These are phyloP conservation scores for Danio jaintianensis DNA, from an alignment of 2,797 vertebrate species.

Conservation along the genomic window DNA sequence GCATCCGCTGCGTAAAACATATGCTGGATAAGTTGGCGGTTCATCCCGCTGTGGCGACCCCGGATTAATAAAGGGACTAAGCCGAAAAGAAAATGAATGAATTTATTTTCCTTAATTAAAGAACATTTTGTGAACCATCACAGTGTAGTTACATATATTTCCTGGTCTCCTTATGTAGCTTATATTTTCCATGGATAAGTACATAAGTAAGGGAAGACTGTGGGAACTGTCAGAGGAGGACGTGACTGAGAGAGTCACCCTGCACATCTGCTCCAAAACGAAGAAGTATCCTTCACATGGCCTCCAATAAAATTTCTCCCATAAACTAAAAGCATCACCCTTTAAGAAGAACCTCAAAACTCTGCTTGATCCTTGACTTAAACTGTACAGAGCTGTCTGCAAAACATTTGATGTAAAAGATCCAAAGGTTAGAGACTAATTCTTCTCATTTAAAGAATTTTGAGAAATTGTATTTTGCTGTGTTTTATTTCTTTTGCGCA, in stretches of 20 bases:
- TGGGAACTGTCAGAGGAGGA: constrained; percentile 87
- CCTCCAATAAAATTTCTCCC: neutral
- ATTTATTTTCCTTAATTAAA: too few species aligned
- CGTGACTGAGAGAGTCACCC: constrained; percentile 82
- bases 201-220: constrained; percentile 81
- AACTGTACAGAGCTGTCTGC: constrained; percentile 83
- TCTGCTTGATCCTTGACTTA: constrained; percentile 77
- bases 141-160: neutral
- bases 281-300: constrained; percentile 90
- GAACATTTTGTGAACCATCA: neutral
- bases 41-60: too few species aligned
- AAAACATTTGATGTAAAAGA: constrained; percentile 89
- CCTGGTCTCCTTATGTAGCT: constrained; percentile 73
- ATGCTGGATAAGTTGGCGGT: too few species aligned
- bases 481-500: neutral
- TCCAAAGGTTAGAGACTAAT: constrained; percentile 83
- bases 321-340: neutral
- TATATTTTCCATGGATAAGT: constrained; percentile 88
- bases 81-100: too few species aligned
- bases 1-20: too few species aligned
- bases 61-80: too few species aligned
- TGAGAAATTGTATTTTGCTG: neutral
- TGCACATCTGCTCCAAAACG: constrained; percentile 90
- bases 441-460: neutral
- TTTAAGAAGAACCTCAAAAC: neutral